A percentile compares a stretch with the other conserved stretches of the same genome.
Conservation (phyloP, 2,113 vertebrate genomes). For the Sciurus niger region DNA sequence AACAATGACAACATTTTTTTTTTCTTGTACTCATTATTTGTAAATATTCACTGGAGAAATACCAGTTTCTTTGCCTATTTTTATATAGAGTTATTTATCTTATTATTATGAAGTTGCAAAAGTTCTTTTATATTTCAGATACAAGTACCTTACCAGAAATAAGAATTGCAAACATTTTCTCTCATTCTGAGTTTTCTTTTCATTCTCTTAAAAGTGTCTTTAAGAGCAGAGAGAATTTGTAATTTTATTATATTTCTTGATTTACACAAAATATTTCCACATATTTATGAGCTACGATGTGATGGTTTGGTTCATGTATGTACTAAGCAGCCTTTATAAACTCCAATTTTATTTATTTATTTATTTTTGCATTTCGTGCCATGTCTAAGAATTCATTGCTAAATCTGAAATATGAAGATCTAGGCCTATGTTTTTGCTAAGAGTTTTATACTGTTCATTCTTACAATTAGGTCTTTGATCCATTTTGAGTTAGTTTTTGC, state of each 20-base stretch:
- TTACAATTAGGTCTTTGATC: background rate
- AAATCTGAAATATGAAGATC: background rate
- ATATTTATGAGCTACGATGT: background rate
- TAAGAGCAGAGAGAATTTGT: background rate
- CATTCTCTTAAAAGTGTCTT: background rate
- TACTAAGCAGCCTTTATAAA: background rate
- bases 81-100: background rate
- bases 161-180: background rate
- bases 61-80: background rate
- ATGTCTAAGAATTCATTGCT: background rate
- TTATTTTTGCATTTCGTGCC: background rate
- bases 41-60: background rate
- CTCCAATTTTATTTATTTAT: background rate
- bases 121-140: background rate
- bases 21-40: background rate
- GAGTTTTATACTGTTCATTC: background rate
- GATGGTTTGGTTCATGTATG: background rate
- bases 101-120: background rate
- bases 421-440: background rate
- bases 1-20: background rate
- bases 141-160: background rate
- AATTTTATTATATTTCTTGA: background rate
- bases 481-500: background rate
- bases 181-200: background rate
- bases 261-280: background rate